Conservation (phyloP, 1,140 invertebrate species). For the Pseudomyrmex cubaensis region DNA sequence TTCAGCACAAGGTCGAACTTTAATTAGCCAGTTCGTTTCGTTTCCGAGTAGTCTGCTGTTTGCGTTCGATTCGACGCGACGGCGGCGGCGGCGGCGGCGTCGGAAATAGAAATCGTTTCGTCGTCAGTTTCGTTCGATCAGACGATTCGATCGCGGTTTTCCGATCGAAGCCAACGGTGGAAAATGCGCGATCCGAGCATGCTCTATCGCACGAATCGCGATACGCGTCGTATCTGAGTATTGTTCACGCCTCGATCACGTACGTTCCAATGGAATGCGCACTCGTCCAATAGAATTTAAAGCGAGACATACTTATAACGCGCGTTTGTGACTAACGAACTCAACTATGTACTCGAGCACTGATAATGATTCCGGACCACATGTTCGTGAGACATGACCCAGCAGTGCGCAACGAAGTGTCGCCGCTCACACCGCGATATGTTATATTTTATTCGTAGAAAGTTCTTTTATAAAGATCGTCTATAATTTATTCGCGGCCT, state of each 20-base stretch:
- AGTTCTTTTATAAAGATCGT: neutral
- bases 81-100: neutral
- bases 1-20: constrained; percentile 47
- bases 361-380: constrained; percentile 17
- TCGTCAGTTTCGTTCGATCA: neutral
- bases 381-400: constrained; percentile 1
- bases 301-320: neutral
- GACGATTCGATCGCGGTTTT: neutral
- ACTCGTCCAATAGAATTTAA: neutral
- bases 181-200: constrained; percentile 24
- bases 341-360: neutral
- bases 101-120: constrained; percentile 30
- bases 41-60: constrained; percentile 39
- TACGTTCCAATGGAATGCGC: neutral
- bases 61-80: constrained; percentile 11
- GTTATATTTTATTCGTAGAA: neutral
- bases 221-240: constrained; percentile 31
- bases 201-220: neutral
- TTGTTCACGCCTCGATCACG: constrained; percentile 15
- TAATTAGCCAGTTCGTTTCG: constrained; percentile 44
- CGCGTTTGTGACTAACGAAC: neutral
- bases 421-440: neutral
- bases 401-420: constrained; percentile 14
- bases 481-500: neutral
- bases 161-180: neutral